These are phyloP conservation scores for Drosophila simulans DNA, from an alignment of 1,140 invertebrate species.

Conservation along the genomic window DNA sequence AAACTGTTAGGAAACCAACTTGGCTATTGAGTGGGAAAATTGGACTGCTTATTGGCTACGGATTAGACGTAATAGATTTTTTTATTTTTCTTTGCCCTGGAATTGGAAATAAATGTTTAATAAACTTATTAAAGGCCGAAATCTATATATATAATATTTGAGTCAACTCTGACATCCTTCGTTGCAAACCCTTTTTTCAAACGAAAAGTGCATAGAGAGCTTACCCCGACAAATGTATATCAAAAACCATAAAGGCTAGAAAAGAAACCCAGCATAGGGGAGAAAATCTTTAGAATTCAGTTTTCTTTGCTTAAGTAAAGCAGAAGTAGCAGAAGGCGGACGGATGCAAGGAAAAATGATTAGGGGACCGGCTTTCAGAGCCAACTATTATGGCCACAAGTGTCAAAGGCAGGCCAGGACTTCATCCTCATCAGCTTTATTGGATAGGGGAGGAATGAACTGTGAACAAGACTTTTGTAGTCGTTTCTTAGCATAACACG, in stretches of 20 bases:
- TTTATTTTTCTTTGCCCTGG: neutral
- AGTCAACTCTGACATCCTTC: neutral
- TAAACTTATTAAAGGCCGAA: neutral
- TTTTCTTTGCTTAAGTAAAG: constrained; percentile 54
- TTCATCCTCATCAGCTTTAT: constrained; percentile 40
- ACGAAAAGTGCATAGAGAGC: constrained; percentile 3
- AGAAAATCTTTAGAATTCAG: constrained; percentile 67
- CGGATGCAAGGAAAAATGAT: constrained; percentile 50
- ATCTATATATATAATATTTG: neutral
- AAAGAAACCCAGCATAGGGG: constrained; percentile 44
- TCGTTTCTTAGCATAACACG: constrained; percentile 64
- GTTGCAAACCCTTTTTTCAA: constrained; percentile 26
- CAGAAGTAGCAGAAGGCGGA: constrained; percentile 33
- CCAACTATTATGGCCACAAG: constrained; percentile 71
- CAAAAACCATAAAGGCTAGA: constrained; percentile 38
- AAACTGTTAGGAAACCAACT: constrained; percentile 31
- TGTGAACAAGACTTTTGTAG: constrained; percentile 66
- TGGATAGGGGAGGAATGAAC: constrained; percentile 68
- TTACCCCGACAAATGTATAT: constrained; percentile 25
- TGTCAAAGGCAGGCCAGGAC: constrained; percentile 69
- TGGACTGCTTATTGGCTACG: constrained; percentile 21
- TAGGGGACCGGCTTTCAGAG: constrained; percentile 50
- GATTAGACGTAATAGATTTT: constrained; percentile 35
- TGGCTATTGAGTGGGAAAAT: constrained; percentile 31
- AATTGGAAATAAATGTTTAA: neutral